Conservation (phyloP, 2,113 vertebrate genomes). For the Chlamydotis undulata region DNA sequence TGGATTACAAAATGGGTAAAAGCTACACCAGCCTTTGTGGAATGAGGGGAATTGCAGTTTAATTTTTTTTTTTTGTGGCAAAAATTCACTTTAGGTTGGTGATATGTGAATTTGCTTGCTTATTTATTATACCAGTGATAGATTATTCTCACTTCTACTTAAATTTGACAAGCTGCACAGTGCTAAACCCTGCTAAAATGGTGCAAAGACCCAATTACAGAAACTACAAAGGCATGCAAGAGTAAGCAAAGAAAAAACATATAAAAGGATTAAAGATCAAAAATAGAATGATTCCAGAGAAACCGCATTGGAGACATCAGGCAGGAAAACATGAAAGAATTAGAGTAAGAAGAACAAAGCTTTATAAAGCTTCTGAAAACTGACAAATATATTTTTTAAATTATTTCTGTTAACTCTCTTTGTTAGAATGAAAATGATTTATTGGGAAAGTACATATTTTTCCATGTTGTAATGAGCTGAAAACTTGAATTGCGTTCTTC, state of each 20-base stretch:
- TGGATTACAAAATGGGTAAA: background rate
- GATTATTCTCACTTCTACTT: conserved; percentile 53
- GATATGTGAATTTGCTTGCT: conserved; percentile 1
- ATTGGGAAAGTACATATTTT: background rate
- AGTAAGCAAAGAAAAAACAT: conserved; percentile 74
- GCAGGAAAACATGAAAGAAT: conserved; percentile 70
- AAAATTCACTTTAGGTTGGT: background rate
- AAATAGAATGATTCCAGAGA: conserved; percentile 71
- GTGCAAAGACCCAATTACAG: conserved; percentile 79
- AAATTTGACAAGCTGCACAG: conserved; percentile 68
- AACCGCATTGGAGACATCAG: conserved; percentile 69
- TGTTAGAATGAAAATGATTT: conserved; percentile 22
- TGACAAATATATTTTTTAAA: conserved; percentile 48
- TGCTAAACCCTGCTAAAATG: conserved; percentile 77
- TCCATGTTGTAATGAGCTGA: background rate
- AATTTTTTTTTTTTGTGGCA: background rate
- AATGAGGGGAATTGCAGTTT: background rate
- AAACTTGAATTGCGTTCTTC: background rate
- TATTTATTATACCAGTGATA: conserved; percentile 45
- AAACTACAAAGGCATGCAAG: conserved; percentile 75
- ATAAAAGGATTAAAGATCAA: conserved; percentile 81
- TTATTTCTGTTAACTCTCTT: conserved; percentile 41
- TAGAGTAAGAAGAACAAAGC: conserved; percentile 68
- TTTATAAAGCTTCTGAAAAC: conserved; percentile 19
- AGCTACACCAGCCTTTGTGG: background rate